Percentiles rank a stretch among this genome's conserved stretches.
phyloP scores from a whole-genome alignment of 2,797 vertebrate genomes.

The Schizopygopsis pylzovi region DNA sequence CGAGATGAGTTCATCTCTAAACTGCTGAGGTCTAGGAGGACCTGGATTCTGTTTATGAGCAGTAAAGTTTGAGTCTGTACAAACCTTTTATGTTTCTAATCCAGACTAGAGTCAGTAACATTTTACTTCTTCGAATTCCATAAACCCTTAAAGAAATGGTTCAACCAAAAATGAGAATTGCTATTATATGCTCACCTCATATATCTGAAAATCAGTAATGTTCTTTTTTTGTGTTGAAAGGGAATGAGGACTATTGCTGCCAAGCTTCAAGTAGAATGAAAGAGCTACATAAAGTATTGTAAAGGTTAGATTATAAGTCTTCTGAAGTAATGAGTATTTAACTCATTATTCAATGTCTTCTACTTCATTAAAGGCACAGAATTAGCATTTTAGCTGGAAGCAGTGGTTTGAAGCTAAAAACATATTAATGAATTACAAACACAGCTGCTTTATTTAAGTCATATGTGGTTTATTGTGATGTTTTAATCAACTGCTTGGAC shows the following conservation, averaged over 20 bases:
- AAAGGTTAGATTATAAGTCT: background rate
- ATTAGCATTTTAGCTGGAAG: background rate
- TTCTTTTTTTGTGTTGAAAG: background rate
- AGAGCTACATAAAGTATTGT: background rate
- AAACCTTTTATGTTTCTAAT: background rate
- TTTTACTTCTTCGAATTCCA: background rate
- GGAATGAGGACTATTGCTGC: background rate
- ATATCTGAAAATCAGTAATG: background rate
- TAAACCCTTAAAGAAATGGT: conserved; percentile 16
- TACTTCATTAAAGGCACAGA: background rate
- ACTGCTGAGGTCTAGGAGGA: conserved; percentile 54
- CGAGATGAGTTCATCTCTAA: conserved; percentile 65
- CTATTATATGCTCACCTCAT: background rate
- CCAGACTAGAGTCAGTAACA: conserved; percentile 2
- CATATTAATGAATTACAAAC: background rate
- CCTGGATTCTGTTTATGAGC: conserved; percentile 28
- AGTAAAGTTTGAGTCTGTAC: background rate
- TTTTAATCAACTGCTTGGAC: too few relatives aligned
- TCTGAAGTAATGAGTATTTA: background rate
- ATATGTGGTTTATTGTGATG: background rate
- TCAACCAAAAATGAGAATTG: background rate
- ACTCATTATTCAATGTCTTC: background rate
- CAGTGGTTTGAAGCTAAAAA: background rate
- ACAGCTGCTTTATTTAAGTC: background rate
- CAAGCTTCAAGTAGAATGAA: background rate